Percentiles rank a stretch among this genome's conserved stretches.
Conservation (phyloP, 2,113 vertebrate genomes). For the Barbus barbus region DNA sequence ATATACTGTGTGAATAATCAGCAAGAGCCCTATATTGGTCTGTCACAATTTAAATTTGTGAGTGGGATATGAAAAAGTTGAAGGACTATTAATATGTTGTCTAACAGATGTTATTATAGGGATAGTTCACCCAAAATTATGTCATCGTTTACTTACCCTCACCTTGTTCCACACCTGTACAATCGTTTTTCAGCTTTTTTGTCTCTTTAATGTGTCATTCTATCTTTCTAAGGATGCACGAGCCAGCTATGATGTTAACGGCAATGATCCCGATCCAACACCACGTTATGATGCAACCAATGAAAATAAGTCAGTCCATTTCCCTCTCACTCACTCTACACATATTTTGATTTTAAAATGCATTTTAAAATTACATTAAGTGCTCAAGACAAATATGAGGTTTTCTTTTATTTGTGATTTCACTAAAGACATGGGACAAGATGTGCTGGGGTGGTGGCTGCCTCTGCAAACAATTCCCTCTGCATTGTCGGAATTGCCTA, state of each 20-base stretch:
- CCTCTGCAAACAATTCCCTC: conserved; percentile 89
- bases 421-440: conserved; percentile 88
- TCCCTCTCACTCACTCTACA: neutral
- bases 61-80: neutral
- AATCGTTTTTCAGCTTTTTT: no score
- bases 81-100: conserved; percentile 55
- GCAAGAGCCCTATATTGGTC: no score
- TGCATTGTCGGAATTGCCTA: conserved; percentile 93
- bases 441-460: conserved; percentile 93
- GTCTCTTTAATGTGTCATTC: conserved; percentile 39
- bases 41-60: neutral
- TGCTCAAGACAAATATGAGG: neutral
- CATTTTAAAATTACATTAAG: neutral
- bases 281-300: conserved; percentile 84
- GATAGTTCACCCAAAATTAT: no score
- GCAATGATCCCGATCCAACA: conserved; percentile 88
- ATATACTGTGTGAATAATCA: neutral
- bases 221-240: conserved; percentile 77
- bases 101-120: neutral
- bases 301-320: conserved; percentile 86
- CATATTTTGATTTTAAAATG: conserved; percentile 10
- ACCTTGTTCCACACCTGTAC: neutral
- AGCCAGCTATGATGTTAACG: conserved; percentile 92
- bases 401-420: conserved; percentile 63
- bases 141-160: neutral